Base-by-base conservation (phyloP, 2,113 vertebrate species). In the Seriola aureovittata region DNA sequence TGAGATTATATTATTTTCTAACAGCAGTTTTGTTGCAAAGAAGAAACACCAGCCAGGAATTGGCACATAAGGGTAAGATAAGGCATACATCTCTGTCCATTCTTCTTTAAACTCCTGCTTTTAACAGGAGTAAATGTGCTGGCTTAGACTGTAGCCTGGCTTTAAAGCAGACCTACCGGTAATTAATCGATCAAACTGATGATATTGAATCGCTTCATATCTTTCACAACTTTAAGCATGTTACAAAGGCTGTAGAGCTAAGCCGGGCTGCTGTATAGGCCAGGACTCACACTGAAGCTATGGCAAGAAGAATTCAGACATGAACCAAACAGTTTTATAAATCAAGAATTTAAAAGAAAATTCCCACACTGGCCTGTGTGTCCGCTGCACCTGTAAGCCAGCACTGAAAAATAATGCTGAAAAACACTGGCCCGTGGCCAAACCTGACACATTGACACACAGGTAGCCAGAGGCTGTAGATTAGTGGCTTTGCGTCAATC, bases 41-140 rank as follows among this genome's bases (percentile, higher is more conserved):
- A 81, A 76, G 85, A 84, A 73, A 84, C 60, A 54, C 77, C 78
- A 29, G 78, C 66, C 77, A 86, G 25, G 70, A 32, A 44, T 65
- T 88, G 80, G 80, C 85, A 90, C 0, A 78, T 85, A 12, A 88
- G 88, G 88, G 85, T 88, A 88, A 88, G 85, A 81, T 40, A 36
- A 80, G 80, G 70, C 36, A 38, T 4, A 66, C 64, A 1, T 57
- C 42, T 89, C 46, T 68, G 84, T 86, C 78, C 78, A 4, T 80
- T 63, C 78, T 46, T 81, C 82, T 73, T 70, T 46, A 17, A 66
- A 42, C 79, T 83, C 84, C 84, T 69, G 70, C 77, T 81, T 46
- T 67, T 25, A 23, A 44, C 81, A 70, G 78, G 81, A 80, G 77
- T 10, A 44, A 36, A 29, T 5, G 63, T 82, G 75, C 82, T 78